phyloP scores from a whole-genome alignment of 1,140 invertebrate genomes.

The Gryllus bimaculatus region DNA sequence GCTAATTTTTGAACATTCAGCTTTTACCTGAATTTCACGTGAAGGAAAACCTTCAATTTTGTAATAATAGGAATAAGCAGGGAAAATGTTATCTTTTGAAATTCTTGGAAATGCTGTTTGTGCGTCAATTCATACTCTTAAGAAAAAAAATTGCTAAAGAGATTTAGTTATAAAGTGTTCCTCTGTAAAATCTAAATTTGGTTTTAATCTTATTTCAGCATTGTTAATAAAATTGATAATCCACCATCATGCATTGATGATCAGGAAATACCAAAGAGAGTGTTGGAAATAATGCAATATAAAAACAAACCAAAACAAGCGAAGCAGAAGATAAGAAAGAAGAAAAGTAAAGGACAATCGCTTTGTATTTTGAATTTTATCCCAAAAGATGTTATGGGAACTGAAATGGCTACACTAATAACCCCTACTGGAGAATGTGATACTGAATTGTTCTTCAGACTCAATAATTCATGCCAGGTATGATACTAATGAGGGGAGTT shows the following conservation, averaged over 20 bases:
- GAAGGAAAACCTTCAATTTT: too few relatives aligned
- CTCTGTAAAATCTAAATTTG: too few relatives aligned
- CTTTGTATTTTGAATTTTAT: constrained; percentile 16
- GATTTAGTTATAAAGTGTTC: too few relatives aligned
- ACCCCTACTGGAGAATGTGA: constrained; percentile 40
- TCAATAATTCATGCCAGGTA: constrained; percentile 33
- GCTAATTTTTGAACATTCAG: too few relatives aligned
- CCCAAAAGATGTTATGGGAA: constrained; percentile 15
- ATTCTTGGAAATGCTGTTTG: too few relatives aligned
- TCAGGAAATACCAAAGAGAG: constrained; percentile 53
- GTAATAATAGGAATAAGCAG: too few relatives aligned
- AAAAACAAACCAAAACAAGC: constrained; percentile 31
- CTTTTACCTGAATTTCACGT: too few relatives aligned
- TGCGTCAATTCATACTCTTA: too few relatives aligned
- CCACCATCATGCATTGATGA: constrained; percentile 52
- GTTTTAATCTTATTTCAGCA: constrained; percentile 35
- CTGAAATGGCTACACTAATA: constrained; percentile 33
- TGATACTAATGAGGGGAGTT: background rate
- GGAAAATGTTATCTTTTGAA: too few relatives aligned
- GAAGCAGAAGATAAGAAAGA: constrained; percentile 30
- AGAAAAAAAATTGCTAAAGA: too few relatives aligned
- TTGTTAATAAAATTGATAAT: constrained; percentile 54
- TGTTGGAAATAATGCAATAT: constrained; percentile 44
- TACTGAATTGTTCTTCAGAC: constrained; percentile 38
- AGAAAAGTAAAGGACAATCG: constrained; percentile 13